phyloP scores from a whole-genome alignment of 1,140 invertebrate species.

The Panagrolaimus sp. region DNA sequence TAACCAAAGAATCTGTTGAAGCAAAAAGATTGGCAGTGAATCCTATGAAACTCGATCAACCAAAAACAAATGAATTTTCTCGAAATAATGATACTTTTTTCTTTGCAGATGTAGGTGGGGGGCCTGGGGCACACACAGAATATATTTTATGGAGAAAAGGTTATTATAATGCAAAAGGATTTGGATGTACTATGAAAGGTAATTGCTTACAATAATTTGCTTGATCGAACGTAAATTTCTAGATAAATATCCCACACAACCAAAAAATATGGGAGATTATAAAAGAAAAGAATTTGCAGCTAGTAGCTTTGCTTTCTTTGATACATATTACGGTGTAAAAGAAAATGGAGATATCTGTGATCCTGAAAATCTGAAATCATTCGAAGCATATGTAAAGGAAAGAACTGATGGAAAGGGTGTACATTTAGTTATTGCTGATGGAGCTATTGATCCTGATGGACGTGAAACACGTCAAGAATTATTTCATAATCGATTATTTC shows the following conservation, averaged over 20 bases:
- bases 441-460: background rate
- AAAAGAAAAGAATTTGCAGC: background rate
- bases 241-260: background rate
- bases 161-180: background rate
- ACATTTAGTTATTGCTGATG: background rate
- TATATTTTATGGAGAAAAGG: background rate
- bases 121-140: background rate
- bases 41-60: background rate
- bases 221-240: background rate
- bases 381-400: background rate
- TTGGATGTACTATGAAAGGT: background rate
- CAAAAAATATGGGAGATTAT: background rate
- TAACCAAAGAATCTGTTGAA: background rate
- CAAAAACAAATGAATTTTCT: background rate
- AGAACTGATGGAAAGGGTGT: background rate
- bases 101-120: background rate
- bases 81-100: background rate
- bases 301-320: background rate
- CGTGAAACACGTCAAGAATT: slow-evolving; percentile 8
- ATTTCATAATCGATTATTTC: background rate
- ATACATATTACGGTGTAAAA: background rate
- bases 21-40: background rate
- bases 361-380: background rate
- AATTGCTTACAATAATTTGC: background rate
- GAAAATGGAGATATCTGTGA: background rate